Percentiles rank a stretch among this genome's conserved stretches.
Conservation (phyloP, 2,113 vertebrate genomes). For the Corythoichthys haematopterus region DNA sequence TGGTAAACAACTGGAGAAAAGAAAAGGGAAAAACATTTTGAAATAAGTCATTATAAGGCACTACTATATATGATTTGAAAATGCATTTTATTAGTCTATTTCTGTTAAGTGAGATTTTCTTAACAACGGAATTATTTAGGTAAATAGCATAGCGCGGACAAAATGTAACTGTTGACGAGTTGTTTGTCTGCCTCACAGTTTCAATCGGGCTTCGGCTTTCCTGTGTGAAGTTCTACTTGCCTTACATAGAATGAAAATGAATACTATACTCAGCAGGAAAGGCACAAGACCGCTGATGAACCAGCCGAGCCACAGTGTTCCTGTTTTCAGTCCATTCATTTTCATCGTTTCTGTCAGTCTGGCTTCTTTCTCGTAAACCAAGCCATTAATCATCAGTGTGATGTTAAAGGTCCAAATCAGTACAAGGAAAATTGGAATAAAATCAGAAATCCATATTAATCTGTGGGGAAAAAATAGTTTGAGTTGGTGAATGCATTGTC, state of each 20-base stretch:
- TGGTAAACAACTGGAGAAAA: conserved; percentile 75
- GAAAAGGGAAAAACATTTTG: background rate
- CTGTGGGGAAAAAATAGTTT: conserved; percentile 51
- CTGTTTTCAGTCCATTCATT: conserved; percentile 81
- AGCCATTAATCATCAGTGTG: conserved; percentile 86
- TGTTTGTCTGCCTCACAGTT: no score
- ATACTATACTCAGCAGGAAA: conserved; percentile 77
- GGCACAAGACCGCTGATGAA: conserved; percentile 84
- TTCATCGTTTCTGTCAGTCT: conserved; percentile 87
- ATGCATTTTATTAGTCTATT: no score
- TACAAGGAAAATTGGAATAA: conserved; percentile 88
- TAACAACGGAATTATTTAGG: no score
- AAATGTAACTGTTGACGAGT: no score
- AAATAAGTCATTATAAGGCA: no score
- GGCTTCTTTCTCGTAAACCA: conserved; percentile 88
- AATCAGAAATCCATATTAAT: conserved; percentile 82
- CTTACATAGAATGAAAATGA: conserved; percentile 84
- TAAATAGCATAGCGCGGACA: no score
- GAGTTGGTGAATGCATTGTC: background rate
- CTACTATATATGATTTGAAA: no score
- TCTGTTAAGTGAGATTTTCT: no score
- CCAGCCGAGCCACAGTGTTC: conserved; percentile 87
- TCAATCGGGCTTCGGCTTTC: no score
- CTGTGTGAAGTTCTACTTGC: conserved; percentile 44
- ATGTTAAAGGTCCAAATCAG: conserved; percentile 92